These are phyloP conservation scores for Catocala fraxini DNA, from an alignment of 2,888 invertebrate genomes.

Conservation along the genomic window DNA sequence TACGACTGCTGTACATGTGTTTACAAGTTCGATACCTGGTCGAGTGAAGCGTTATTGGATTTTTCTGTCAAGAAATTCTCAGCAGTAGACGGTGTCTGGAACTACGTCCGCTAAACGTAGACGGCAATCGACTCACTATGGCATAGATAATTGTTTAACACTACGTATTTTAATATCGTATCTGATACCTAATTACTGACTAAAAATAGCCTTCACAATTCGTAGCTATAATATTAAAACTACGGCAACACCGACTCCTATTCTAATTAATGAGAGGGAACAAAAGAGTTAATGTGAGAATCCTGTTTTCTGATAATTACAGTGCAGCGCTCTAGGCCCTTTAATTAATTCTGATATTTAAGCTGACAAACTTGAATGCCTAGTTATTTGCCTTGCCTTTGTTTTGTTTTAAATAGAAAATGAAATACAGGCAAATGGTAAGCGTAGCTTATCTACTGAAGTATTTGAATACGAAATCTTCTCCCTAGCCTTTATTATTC, in stretches of 20 bases:
- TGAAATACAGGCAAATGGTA: not conserved
- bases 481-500: no score
- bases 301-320: slow-evolving; percentile 59
- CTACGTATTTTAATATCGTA: not conserved
- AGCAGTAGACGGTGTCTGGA: no score
- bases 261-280: slow-evolving; percentile 51
- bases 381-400: slow-evolving; percentile 35
- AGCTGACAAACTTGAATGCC: slow-evolving; percentile 33
- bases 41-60: no score
- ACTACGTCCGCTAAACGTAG: no score
- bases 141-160: no score
- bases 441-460: no score
- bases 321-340: slow-evolving; percentile 46
- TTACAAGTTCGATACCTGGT: no score
- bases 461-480: no score
- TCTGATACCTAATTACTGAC: not conserved
- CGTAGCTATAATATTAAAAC: slow-evolving; percentile 23
- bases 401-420: slow-evolving; percentile 15
- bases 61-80: no score
- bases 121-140: no score
- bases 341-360: slow-evolving; percentile 62
- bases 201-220: not conserved
- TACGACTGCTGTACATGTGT: no score
- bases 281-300: slow-evolving; percentile 54
- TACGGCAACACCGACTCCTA: slow-evolving; percentile 14